phyloP scores from a whole-genome alignment of 2,888 invertebrate species.

The Parthenolecanium corni region DNA sequence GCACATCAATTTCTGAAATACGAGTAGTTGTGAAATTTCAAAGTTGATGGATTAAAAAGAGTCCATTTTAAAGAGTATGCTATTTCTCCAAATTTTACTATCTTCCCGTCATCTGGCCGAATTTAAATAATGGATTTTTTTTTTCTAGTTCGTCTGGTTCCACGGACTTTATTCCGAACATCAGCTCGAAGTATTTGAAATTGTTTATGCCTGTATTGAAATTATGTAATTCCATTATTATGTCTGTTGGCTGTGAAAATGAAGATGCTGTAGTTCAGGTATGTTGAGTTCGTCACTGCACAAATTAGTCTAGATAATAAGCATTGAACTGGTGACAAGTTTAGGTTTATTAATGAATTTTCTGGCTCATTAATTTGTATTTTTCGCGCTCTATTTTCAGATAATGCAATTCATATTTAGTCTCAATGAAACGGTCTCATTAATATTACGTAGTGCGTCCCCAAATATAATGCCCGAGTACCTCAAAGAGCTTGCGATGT shows the following conservation, averaged over 20 bases:
- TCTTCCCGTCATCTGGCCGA: slow-evolving; percentile 1
- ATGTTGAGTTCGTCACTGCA: no score
- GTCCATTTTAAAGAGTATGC: no score
- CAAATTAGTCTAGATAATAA: no score
- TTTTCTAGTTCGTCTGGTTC: slow-evolving; percentile 10
- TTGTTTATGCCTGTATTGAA: slow-evolving; percentile 69
- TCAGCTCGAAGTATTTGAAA: slow-evolving; percentile 63
- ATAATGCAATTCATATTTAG: slow-evolving; percentile 65
- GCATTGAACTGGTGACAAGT: no score
- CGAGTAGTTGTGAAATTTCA: no score
- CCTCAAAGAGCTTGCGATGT: slow-evolving; percentile 60
- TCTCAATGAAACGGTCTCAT: slow-evolving; percentile 69
- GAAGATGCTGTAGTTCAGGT: slow-evolving; percentile 66
- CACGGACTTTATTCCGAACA: slow-evolving; percentile 47
- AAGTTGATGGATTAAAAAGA: no score
- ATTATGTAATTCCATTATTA: slow-evolving; percentile 68
- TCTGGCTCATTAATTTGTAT: no score
- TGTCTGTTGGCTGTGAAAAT: slow-evolving; percentile 71
- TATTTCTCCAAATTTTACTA: no score
- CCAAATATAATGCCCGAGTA: slow-evolving; percentile 54
- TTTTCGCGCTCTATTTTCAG: slow-evolving; percentile 1
- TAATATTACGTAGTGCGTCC: slow-evolving; percentile 58
- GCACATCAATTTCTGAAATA: no score
- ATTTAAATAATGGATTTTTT: neutral
- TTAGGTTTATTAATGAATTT: no score